These are phyloP conservation scores for Paedocypris micromegethes DNA, from an alignment of 2,797 vertebrate genomes.

Conservation along the genomic window DNA sequence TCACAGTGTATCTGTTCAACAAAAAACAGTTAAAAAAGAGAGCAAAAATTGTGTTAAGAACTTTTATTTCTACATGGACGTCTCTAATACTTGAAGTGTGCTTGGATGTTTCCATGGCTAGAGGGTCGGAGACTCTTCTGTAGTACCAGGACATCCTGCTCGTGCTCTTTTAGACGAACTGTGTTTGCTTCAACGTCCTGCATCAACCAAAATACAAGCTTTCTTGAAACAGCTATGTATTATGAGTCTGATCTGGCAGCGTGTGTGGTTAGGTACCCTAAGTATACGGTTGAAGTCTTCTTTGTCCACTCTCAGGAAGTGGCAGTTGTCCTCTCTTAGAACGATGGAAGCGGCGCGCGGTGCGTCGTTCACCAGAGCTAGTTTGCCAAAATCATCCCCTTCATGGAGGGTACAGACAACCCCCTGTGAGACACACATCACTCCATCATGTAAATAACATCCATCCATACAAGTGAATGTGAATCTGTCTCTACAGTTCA, in stretches of 20 bases:
- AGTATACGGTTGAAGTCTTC: conserved; percentile 97
- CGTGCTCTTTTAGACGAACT: conserved; percentile 95
- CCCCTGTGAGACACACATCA: conserved; percentile 65
- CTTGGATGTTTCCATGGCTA: conserved; percentile 81
- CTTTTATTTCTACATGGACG: background rate
- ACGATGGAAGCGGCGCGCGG: conserved; percentile 94
- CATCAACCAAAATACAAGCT: background rate
- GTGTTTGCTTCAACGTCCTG: conserved; percentile 98
- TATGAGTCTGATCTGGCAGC: background rate
- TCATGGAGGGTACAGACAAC: conserved; percentile 95
- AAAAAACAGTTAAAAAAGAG: background rate
- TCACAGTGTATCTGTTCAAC: conserved; percentile 89
- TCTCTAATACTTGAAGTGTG: conserved; percentile 75
- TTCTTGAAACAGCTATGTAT: background rate
- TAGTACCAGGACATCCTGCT: conserved; percentile 92
- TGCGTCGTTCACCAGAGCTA: conserved; percentile 93
- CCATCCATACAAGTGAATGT: background rate
- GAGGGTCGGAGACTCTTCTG: conserved; percentile 90
- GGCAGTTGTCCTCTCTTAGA: conserved; percentile 92
- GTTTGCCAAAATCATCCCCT: conserved; percentile 95
- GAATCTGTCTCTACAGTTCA: background rate
- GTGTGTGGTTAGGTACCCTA: conserved; percentile 65
- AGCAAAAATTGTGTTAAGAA: background rate
- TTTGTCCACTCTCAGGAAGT: conserved; percentile 95
- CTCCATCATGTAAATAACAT: conserved; percentile 4